A percentile compares a stretch with the other conserved stretches of the same genome.
phyloP scores from a whole-genome alignment of 2,113 vertebrate genomes.

The Tor tambroides region DNA sequence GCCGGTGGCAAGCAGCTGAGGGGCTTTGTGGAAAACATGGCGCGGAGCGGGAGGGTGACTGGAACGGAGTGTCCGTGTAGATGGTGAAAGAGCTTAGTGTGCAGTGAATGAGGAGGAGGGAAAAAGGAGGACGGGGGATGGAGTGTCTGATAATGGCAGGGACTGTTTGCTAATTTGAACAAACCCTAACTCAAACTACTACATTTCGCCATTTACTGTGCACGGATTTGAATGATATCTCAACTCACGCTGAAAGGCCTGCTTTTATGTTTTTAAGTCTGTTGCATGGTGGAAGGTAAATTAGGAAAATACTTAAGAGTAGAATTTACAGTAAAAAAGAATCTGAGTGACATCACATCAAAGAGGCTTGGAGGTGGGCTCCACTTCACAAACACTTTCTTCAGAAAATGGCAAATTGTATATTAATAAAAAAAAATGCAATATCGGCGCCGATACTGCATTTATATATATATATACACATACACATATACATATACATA shows the following conservation, averaged over 20 bases:
- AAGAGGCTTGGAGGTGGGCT: too few species aligned
- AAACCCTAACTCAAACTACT: not conserved
- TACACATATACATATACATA: too few species aligned
- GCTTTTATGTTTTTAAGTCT: too few species aligned
- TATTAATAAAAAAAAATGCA: too few species aligned
- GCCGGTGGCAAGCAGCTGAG: constrained; percentile 48
- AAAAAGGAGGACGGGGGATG: not conserved
- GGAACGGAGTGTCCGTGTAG: not conserved
- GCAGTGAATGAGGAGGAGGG: not conserved
- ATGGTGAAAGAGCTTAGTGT: constrained; percentile 28
- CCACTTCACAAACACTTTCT: too few species aligned
- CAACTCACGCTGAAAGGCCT: not conserved
- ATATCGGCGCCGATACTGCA: too few species aligned
- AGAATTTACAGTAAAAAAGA: too few species aligned
- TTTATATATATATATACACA: too few species aligned
- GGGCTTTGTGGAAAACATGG: constrained; percentile 40
- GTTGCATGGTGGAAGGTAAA: too few species aligned
- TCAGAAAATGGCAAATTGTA: too few species aligned
- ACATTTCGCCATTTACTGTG: not conserved
- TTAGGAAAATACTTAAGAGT: too few species aligned
- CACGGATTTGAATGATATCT: not conserved
- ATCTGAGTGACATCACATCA: too few species aligned
- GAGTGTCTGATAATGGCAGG: constrained; percentile 9
- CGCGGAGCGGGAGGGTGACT: not conserved
- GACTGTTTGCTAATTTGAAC: constrained; percentile 15